Base-by-base conservation (phyloP, 2,797 vertebrate species). In the Paramormyrops hopkinsi region DNA sequence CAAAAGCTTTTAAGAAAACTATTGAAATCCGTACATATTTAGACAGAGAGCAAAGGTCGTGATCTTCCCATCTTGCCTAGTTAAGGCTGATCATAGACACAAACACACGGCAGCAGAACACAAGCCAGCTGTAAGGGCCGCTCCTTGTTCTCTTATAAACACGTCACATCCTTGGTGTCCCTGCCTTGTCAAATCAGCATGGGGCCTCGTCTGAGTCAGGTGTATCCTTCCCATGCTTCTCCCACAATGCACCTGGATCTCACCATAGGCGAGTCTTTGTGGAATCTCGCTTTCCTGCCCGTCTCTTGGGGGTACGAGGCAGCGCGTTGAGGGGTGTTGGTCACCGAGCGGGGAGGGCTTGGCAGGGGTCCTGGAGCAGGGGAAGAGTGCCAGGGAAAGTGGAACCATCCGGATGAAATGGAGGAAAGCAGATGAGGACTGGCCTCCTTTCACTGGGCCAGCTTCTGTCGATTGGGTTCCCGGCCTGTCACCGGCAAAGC, bases 301-400 rank as follows among this genome's bases (percentile, higher is more conserved):
- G 7, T 22, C 82, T 46, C 82, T 25, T 8, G 1, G 41, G 14
- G 82, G 44, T 48, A 50, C 19, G 46, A 48, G 12, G 82, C 7
- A 19, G 19, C 3, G 3, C 19, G 44, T 17, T n/a, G 7, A 44
- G 8, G 50, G n/a, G 22, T 25, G 82, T 84, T 46, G 22, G 84
- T 86, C 48, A 37, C 85, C 12, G 51, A 19, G 12, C 5, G 1
- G 29, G 51, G 51, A 22, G 48, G 22, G 8, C 48, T 22, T 86
- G 29, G 79, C 79, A 4, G 82, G 82, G 82, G 82, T 46, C 44
- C 82, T 84, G 46, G 44, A 53, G 62, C 85, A 50, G 50, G 59
- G 82, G 44, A 88, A 37, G 12, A 69, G 79, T 69, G 76, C 89
- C 89, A 84, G 54, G 56, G 89, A 90, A 88, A 90, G 44, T 88